Evolutionary conservation across 2,113 vertebrate species (phyloP).

Genomic region (Helogale parvula): DNA sequence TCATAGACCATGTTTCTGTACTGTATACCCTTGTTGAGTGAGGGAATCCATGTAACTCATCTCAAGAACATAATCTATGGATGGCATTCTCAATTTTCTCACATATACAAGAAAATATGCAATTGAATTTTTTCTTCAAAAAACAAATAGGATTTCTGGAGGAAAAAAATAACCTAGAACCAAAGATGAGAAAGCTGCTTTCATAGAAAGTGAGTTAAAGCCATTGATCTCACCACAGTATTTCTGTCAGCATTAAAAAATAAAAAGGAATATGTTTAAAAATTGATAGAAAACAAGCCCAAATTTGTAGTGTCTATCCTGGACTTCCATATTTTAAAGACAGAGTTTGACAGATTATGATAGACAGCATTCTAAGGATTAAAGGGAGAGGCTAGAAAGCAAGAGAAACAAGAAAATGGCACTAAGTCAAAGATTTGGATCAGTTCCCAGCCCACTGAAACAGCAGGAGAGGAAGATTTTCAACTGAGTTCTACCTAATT

Average conservation of each 20-base stretch:
- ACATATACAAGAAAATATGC: background rate
- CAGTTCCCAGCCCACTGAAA: background rate
- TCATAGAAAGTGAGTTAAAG: background rate
- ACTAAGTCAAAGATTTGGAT: background rate
- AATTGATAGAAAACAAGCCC: constrained; percentile 94
- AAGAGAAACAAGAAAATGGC: background rate
- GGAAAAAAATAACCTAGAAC: background rate
- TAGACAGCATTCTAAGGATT: constrained; percentile 95
- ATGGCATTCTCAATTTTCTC: background rate
- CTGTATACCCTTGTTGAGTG: background rate
- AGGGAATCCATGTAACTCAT: background rate
- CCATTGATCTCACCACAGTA: background rate
- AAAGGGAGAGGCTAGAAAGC: constrained; percentile 48
- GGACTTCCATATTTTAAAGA: constrained; percentile 96
- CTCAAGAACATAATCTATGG: background rate
- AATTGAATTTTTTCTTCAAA: background rate
- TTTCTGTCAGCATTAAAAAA: background rate
- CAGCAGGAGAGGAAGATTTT: constrained; percentile 1
- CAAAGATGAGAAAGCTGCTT: background rate
- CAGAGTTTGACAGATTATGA: constrained; percentile 93
- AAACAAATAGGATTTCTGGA: background rate
- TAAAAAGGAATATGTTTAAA: constrained; percentile 77
- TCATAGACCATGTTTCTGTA: background rate
- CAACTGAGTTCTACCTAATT: background rate
- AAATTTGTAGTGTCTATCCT: constrained; percentile 94